Evolutionary conservation across 1,140 invertebrate species (phyloP), one percentile per base, ranked within the genome.

Genomic region (Drosophila orosa): DNA sequence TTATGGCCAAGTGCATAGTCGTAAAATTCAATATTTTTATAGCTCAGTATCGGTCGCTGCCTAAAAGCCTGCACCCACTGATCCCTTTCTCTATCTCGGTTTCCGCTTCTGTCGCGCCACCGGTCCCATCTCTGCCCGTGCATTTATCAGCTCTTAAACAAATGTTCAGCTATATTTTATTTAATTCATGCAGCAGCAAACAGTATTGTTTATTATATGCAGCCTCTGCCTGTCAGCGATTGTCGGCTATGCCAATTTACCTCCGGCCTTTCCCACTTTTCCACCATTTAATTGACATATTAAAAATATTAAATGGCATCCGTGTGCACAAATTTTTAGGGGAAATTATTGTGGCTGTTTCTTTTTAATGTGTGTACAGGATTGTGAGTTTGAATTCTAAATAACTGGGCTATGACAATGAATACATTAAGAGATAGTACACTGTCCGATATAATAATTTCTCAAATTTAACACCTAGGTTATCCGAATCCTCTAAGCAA

Each of bases 251-350:
- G 33, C 17, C 69, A 40, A 37, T 24, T 31, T 45, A n/a, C 27
- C 27, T 7, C 29, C 24, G 29, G 15, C 12, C 42, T n/a, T 25
- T 6, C 55, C 56, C 54, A 9, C 3, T 50, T n/a, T 31, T 13
- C 10, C 13, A 13, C 35, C 25, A 24, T 78, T 80, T 87, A 87
- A 87, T 89, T 85, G 90, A 83, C 89, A 91, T 82, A 89, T 91
- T 90, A 80, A 89, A 91, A 89, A 86, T 90, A 91, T 91, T 86
- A 91, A 86, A 89, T 77, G 86, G 84, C 84, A 91, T 89, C 81
- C 81, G 81, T 74, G 63, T 71, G 84, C 89, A 66, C 22, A 78
- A 77, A 71, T 8, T 24, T 71, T 66, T 66, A 52, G 44, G 47
- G 52, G 58, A 29, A 72, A 67, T 75, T 63, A 29, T 50, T 42